phyloP scores from a whole-genome alignment of 35 echinoderm and acorn worm genomes.

The Stichopus chloronotus region DNA sequence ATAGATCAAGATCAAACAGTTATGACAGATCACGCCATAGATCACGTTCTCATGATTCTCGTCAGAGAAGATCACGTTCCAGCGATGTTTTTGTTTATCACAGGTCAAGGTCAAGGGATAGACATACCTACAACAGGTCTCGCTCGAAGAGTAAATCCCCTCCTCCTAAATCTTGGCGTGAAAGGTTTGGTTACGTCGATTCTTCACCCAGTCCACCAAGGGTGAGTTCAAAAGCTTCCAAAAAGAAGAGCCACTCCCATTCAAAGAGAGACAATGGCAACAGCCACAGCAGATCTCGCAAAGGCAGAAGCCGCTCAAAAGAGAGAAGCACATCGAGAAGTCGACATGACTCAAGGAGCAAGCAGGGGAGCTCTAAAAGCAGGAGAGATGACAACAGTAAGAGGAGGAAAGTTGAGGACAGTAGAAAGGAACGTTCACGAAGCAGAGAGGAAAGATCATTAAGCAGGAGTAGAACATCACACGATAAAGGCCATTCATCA shows the following conservation, averaged over 20 bases:
- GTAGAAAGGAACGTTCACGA: not conserved
- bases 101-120: slow-evolving; percentile 27
- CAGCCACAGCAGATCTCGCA: not conserved
- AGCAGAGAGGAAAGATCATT: not conserved
- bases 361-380: not conserved
- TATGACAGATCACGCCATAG: not conserved
- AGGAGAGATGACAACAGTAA: not conserved
- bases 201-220: slow-evolving; percentile 23
- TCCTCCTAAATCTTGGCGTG: slow-evolving; percentile 2
- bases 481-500: slow-evolving; percentile 13
- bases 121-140: not conserved
- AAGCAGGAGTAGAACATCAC: not conserved
- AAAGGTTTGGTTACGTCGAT: slow-evolving; percentile 29
- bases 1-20: slow-evolving; percentile 12
- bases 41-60: not conserved
- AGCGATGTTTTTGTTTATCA: not conserved
- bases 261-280: slow-evolving; percentile 17
- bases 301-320: slow-evolving; percentile 4
- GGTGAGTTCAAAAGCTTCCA: not conserved
- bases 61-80: slow-evolving; percentile 3
- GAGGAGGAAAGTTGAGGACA: not conserved
- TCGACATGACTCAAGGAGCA: not conserved
- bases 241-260: not conserved
- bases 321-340: slow-evolving; percentile 3
- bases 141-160: not conserved